phyloP scores from a whole-genome alignment of 2,797 vertebrate genomes.

The Hafferia zeledoni region DNA sequence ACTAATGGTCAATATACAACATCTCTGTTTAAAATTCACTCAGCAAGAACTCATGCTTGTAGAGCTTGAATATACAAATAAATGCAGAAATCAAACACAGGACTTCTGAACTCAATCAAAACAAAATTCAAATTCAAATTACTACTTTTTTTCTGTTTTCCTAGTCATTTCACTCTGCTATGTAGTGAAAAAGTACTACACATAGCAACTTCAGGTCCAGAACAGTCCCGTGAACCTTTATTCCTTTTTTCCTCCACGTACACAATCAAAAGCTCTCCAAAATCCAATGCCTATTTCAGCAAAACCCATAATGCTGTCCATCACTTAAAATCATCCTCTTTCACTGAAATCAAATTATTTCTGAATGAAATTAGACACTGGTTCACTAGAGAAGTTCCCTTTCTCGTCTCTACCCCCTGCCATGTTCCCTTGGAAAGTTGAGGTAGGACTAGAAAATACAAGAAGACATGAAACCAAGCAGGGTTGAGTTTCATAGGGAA shows the following conservation, averaged over 20 bases:
- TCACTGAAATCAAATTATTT: background rate
- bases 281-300: background rate
- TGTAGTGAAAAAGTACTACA: background rate
- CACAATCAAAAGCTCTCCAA: background rate
- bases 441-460: background rate
- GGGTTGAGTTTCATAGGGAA: background rate
- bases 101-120: constrained; percentile 12
- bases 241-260: background rate
- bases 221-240: background rate
- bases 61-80: constrained; percentile 29
- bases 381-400: background rate
- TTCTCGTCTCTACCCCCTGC: background rate
- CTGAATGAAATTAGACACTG: background rate
- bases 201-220: background rate
- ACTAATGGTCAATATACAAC: background rate
- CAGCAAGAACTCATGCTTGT: background rate
- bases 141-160: background rate
- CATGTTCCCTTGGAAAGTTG: background rate
- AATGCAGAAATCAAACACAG: constrained; percentile 4
- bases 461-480: background rate
- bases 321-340: background rate
- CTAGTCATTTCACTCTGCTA: background rate
- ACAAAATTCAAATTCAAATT: constrained; percentile 35
- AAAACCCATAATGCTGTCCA: background rate
- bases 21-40: constrained; percentile 10